Percentiles rank a stretch among this genome's conserved stretches.
phyloP scores from a whole-genome alignment of 2,113 vertebrate genomes.

The Callocephalon fimbriatum region DNA sequence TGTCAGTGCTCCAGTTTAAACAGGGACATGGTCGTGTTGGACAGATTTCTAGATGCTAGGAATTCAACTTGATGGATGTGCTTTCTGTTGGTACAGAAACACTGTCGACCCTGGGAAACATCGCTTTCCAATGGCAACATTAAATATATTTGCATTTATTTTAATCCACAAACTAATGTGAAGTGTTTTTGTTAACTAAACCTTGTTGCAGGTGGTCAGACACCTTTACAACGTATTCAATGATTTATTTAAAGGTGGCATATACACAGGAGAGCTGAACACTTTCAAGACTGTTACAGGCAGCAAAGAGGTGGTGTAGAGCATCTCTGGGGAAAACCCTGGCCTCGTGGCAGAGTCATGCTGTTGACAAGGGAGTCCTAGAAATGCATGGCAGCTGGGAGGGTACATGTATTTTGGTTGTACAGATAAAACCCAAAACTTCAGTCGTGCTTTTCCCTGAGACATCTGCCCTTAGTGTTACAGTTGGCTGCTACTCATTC shows the following conservation, averaged over 20 bases:
- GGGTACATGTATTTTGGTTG: fast-evolving
- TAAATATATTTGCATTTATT: conserved; percentile 3
- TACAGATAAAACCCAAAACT: neutral
- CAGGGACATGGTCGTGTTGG: neutral
- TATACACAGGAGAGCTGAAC: neutral
- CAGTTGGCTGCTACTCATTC: neutral
- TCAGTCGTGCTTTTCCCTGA: neutral
- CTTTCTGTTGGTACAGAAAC: neutral
- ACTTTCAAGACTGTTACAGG: fast-evolving
- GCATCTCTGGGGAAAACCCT: neutral
- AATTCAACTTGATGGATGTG: neutral
- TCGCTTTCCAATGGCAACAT: neutral
- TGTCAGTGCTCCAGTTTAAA: neutral
- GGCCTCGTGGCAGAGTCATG: neutral
- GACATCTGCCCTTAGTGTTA: neutral
- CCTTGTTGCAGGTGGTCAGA: neutral
- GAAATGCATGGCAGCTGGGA: neutral
- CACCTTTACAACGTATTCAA: neutral
- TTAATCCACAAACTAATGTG: neutral
- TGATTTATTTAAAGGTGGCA: neutral
- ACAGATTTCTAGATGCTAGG: neutral
- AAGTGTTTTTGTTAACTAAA: neutral
- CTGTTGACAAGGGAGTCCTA: neutral
- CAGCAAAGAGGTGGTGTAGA: fast-evolving
- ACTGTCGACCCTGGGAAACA: neutral